These are phyloP conservation scores for Sitobion miscanthi DNA, from an alignment of 1,140 invertebrate species.

Conservation along the genomic window DNA sequence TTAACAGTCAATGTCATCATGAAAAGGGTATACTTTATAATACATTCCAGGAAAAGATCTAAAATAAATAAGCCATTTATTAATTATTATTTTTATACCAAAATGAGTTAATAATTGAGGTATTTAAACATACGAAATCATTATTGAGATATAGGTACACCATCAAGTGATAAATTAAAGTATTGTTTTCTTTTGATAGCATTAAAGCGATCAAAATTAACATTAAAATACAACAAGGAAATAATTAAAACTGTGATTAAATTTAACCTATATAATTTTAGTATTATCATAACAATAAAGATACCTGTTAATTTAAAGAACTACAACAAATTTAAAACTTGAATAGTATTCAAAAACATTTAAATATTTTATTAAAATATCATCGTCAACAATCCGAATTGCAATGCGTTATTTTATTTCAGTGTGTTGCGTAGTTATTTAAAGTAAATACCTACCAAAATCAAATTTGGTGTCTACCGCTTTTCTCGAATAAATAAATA, in stretches of 20 bases:
- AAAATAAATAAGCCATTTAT: slow-evolving; percentile 30
- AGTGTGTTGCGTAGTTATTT: not conserved
- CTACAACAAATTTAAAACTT: not conserved
- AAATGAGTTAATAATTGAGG: not conserved
- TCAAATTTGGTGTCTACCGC: no score
- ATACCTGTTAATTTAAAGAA: not conserved
- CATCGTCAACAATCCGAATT: not conserved
- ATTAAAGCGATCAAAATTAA: not conserved
- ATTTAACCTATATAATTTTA: not conserved
- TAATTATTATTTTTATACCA: not conserved
- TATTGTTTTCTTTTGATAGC: not conserved
- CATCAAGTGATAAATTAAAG: not conserved
- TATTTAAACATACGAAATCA: not conserved
- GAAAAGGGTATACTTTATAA: not conserved
- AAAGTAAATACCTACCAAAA: no score
- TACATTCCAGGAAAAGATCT: not conserved
- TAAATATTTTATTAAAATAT: not conserved
- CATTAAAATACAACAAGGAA: not conserved
- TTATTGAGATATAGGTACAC: not conserved
- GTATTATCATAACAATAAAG: not conserved
- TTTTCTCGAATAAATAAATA: no score
- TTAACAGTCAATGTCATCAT: not conserved
- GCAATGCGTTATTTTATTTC: not conserved
- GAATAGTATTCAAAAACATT: not conserved
- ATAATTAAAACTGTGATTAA: not conserved